Evolutionary conservation across 2,797 vertebrate genomes (phyloP), one percentile per base, ranked within the genome.

Genomic region (Pipistrellus kuhlii): DNA sequence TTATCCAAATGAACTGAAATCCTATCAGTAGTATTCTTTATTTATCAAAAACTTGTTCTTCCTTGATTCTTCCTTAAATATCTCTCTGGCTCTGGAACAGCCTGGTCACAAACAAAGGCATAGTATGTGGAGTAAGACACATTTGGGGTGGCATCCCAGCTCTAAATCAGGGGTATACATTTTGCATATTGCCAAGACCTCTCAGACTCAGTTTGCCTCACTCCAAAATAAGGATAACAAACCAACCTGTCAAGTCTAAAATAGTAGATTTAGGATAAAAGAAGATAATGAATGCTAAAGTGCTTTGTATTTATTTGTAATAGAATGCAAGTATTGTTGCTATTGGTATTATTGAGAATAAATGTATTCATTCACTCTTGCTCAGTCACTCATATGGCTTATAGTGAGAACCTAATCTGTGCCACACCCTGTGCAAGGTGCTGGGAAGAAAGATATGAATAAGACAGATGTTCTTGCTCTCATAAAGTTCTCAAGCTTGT

Each of bases 161-260:
- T 87, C 59, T 84, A 84, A 76, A 84, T 38, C 21, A 55, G 88
- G 12, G 35, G 57, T 51, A 91, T 48, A 15, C 53, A 44, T 53
- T 76, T 85, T 80, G 59, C 35, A 84, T 89, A 55, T 90, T 94
- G 38, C 55, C 90, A 17, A 91, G 38, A 91, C 35, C 44, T 78
- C 55, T 73, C 35, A 91, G 25, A 89, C 6, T 73, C 32, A 85
- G 57, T 84, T 80, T 84, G 51, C 2, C 21, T 83, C 20, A 80
- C 35, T 93, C 20, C 35, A 72, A 84, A 91, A 72, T 59, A 88
- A 57, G 30, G 48, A 73, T 86, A 78, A 84, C 21, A 66, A 88
- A 41, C 11, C 5, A 87, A 9, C 10, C 25, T 62, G 11, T 82
- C 20, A 88, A 64, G 51, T 94, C 46, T 77, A 77, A 8, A 75